phyloP scores from a whole-genome alignment of 1,140 invertebrate species.

The Campodea augens region DNA sequence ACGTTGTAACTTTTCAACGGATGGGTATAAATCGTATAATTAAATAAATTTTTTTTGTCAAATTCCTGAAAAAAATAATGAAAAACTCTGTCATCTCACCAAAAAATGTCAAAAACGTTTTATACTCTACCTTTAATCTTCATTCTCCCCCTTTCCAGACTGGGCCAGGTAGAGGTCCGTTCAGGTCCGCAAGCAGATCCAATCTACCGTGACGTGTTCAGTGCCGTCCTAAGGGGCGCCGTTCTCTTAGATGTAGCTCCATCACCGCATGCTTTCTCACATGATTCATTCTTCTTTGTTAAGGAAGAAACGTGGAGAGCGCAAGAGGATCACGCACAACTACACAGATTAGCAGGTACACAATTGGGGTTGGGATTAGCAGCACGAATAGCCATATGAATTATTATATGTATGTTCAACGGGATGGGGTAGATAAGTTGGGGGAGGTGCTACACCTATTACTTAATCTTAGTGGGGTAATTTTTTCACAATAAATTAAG shows the following conservation, averaged over 20 bases:
- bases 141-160: too few species aligned
- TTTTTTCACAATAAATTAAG: too few species aligned
- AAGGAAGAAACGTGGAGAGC: conserved; percentile 77
- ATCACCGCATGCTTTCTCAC: conserved; percentile 66
- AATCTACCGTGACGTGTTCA: conserved; percentile 79
- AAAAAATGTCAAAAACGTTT: too few species aligned
- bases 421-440: background rate
- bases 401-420: conserved; percentile 1
- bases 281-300: conserved; percentile 88
- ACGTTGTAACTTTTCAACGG: too few species aligned
- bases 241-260: conserved; percentile 72
- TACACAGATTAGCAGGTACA: conserved; percentile 70
- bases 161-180: conserved; percentile 32
- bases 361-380: too few species aligned
- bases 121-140: too few species aligned
- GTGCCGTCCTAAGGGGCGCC: conserved; percentile 81
- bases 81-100: too few species aligned
- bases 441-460: background rate
- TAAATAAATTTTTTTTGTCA: too few species aligned
- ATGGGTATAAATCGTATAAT: too few species aligned
- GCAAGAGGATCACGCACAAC: conserved; percentile 63
- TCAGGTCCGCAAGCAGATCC: conserved; percentile 69
- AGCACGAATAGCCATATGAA: background rate
- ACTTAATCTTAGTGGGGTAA: conserved; percentile 10
- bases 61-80: too few species aligned